Conservation (phyloP, 1,140 invertebrate species). For the Trissolcus basalis region DNA sequence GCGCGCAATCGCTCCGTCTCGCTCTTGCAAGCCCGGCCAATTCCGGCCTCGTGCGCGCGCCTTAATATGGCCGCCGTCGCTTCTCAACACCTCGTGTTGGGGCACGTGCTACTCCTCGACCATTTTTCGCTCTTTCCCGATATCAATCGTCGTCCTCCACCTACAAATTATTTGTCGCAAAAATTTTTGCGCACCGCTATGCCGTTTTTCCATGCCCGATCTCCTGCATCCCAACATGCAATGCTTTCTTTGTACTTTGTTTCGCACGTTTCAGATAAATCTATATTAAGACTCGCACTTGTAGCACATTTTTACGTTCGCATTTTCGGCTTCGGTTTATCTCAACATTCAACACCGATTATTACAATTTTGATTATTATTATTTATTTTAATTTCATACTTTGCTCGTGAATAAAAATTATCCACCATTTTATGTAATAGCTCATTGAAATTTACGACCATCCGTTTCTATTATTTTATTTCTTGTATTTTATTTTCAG, state of each 20-base stretch:
- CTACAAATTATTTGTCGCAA: too few species aligned
- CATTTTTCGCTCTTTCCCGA: conserved; percentile 11
- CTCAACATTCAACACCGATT: not conserved
- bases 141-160: not conserved
- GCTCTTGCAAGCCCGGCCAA: conserved; percentile 35
- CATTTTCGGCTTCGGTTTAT: not conserved
- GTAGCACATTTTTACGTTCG: conserved; percentile 12
- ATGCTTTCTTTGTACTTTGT: conserved; percentile 33
- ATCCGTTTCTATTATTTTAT: too few species aligned
- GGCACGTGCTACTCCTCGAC: conserved; percentile 38
- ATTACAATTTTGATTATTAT: not conserved
- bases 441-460: too few species aligned
- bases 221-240: not conserved
- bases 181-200: conserved; percentile 5
- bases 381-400: not conserved
- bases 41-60: conserved; percentile 64
- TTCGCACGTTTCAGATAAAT: conserved; percentile 15
- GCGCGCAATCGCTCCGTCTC: conserved; percentile 21
- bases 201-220: too few species aligned
- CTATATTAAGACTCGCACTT: conserved; percentile 31
- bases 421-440: too few species aligned
- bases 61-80: conserved; percentile 66
- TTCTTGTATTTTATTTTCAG: too few species aligned
- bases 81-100: conserved; percentile 53
- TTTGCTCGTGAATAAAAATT: too few species aligned